A percentile compares a stretch with the other conserved stretches of the same genome.
Evolutionary conservation across 2,888 invertebrate species (phyloP).

Genomic region (Phania funesta): DNA sequence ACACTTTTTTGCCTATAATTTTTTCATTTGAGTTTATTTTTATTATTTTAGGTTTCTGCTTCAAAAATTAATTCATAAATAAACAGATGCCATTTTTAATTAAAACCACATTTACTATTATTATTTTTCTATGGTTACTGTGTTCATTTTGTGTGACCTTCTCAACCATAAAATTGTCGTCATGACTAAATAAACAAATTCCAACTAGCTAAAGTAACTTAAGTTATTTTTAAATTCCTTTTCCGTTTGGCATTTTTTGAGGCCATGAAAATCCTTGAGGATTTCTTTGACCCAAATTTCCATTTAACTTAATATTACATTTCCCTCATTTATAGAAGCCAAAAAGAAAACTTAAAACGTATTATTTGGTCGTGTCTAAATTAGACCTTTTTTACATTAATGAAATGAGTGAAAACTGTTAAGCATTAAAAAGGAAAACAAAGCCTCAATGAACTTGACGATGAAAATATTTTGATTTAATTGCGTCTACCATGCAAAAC

Average conservation of each 20-base stretch:
- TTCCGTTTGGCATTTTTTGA: slow-evolving; percentile 1
- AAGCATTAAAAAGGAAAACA: slow-evolving; percentile 19
- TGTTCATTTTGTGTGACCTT: not conserved
- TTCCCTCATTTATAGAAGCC: slow-evolving; percentile 37
- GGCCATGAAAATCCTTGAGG: slow-evolving; percentile 47
- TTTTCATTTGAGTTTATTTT: not conserved
- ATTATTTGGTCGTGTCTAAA: slow-evolving; percentile 20
- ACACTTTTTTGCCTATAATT: slow-evolving; percentile 43
- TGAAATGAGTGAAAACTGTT: not conserved
- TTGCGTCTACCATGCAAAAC: slow-evolving; percentile 69
- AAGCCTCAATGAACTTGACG: slow-evolving; percentile 69
- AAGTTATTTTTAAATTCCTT: slow-evolving; percentile 33
- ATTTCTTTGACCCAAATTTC: slow-evolving; percentile 63
- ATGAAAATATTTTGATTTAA: slow-evolving; percentile 70
- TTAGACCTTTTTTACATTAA: not conserved
- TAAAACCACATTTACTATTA: slow-evolving; percentile 38
- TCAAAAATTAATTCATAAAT: slow-evolving; percentile 14
- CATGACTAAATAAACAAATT: slow-evolving; percentile 56
- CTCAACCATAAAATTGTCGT: slow-evolving; percentile 32
- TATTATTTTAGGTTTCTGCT: not conserved
- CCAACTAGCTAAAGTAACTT: slow-evolving; percentile 28
- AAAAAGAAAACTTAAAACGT: not conserved
- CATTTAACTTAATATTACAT: slow-evolving; percentile 41
- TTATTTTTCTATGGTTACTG: slow-evolving; percentile 5
- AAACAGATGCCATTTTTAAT: slow-evolving; percentile 38